Evolutionary conservation across 2,888 invertebrate genomes (phyloP).

Genomic region (Nephrotoma guestfalica): DNA sequence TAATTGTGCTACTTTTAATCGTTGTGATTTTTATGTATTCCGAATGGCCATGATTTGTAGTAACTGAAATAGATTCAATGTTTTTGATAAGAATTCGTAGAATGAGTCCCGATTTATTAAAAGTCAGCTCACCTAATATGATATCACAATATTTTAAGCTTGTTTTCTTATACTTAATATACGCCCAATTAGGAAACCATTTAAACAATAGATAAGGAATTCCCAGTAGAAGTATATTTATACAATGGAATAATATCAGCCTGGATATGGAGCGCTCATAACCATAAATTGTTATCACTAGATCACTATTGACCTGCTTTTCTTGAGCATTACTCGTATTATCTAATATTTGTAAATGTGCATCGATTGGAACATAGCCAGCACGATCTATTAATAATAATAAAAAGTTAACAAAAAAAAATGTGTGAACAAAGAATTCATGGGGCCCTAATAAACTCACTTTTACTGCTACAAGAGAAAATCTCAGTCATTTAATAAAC

Average conservation of each 20-base stretch:
- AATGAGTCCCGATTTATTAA: conserved; percentile 2
- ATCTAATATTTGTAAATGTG: conserved; percentile 2
- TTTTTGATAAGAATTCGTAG: not conserved
- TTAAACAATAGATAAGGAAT: conserved; percentile 40
- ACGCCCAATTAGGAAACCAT: conserved; percentile 40
- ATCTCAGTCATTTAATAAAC: not conserved
- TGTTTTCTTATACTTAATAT: conserved; percentile 39
- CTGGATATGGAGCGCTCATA: conserved; percentile 35
- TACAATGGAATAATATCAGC: conserved; percentile 34
- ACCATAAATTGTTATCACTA: conserved; percentile 33
- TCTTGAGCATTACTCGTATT: not conserved
- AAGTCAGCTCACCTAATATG: conserved; percentile 33
- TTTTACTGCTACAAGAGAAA: not conserved
- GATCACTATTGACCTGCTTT: not conserved
- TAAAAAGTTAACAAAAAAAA: not conserved
- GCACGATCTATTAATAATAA: not conserved
- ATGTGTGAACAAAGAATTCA: not conserved
- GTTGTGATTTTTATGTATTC: not conserved
- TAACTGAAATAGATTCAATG: not conserved
- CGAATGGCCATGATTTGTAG: not conserved
- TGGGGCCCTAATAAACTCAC: not conserved
- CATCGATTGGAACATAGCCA: not conserved
- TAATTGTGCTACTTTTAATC: not conserved
- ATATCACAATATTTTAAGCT: conserved; percentile 39
- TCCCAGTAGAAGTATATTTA: conserved; percentile 37